Evolutionary conservation across 2,113 vertebrate genomes (phyloP), one percentile per base, ranked within the genome.

Genomic region (Cyprinodon brontotheroides): DNA sequence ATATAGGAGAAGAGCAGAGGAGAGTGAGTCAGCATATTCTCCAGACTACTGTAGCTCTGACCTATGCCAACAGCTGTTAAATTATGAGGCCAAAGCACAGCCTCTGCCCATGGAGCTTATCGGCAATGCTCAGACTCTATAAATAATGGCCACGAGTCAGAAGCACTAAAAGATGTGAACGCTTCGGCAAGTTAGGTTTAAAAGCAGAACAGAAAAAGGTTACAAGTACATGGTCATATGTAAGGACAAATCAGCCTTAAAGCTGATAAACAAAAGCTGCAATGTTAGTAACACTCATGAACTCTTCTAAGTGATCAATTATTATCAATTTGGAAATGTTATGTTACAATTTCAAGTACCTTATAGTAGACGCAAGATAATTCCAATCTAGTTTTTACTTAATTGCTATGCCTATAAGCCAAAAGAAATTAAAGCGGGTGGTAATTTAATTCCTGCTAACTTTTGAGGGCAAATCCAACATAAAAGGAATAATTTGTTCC

Each of bases 51-150:
- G 29, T 29, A 68, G 57, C 61, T 43, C 47, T 75, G 79, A 83
- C 75, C 69, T 60, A 72, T 20, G 29, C 72, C 70, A 72, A 61
- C 91, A 89, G 87, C 77, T 90, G 87, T 60, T 84, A n/a, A 45
- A 61, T 66, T 68, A 50, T 14, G 72, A 80, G 53, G 86, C 48
- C 41, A 72, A 71, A 81, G 74, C 64, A 75, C 77, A 63, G 77
- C 77, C 50, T 17, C 75, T 75, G 72, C 63, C 76, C 70, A 64
- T 68, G 80, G 72, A 74, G 68, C 22, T 84, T 40, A 53, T 85
- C 86, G 78, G 82, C 76, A 76, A 73, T 72, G 79, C 75, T 82
- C 50, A 57, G 80, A 80, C 76, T 69, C 90, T 87, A 89, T 90
- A 87, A 90, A 91, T 91, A 89, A 74, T 9, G 65, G 66, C 61